Conservation (phyloP, 2,888 invertebrate genomes). For the Diadegma fenestrale region DNA sequence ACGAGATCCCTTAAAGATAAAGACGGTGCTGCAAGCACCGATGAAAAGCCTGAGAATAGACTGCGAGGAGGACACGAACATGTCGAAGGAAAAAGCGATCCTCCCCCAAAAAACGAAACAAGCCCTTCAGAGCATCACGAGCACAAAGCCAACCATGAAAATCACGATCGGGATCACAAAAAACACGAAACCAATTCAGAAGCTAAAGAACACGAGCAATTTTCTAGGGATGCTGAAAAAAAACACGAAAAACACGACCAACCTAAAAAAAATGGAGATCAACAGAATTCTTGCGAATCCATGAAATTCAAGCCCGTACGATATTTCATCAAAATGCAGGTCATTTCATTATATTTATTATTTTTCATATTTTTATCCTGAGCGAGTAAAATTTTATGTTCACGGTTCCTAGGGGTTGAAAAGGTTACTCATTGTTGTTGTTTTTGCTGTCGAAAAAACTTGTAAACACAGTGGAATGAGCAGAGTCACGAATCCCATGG, state of each 20-base stretch:
- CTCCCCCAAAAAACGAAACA: not conserved
- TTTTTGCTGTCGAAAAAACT: too few species aligned
- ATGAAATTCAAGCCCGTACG: slow-evolving; percentile 26
- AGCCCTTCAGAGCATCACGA: not conserved
- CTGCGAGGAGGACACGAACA: slow-evolving; percentile 2
- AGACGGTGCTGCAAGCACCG: not conserved
- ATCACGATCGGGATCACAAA: not conserved
- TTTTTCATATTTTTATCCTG: not conserved
- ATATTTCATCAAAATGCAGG: slow-evolving; percentile 63
- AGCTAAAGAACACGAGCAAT: not conserved
- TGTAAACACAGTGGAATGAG: not conserved
- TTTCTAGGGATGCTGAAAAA: not conserved
- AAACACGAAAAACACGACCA: not conserved
- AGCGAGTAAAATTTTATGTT: too few species aligned
- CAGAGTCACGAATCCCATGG: not conserved
- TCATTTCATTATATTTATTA: slow-evolving; percentile 1
- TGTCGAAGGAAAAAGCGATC: not conserved
- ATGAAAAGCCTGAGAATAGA: not conserved
- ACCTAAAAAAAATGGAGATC: not conserved
- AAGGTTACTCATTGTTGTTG: too few species aligned
- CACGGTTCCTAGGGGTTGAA: too few species aligned
- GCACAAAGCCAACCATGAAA: not conserved
- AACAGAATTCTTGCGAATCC: slow-evolving; percentile 19
- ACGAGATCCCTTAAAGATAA: not conserved
- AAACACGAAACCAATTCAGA: not conserved